Evolutionary conservation across 2,888 invertebrate genomes (phyloP).

Genomic region (Drosophila demipolita): DNA sequence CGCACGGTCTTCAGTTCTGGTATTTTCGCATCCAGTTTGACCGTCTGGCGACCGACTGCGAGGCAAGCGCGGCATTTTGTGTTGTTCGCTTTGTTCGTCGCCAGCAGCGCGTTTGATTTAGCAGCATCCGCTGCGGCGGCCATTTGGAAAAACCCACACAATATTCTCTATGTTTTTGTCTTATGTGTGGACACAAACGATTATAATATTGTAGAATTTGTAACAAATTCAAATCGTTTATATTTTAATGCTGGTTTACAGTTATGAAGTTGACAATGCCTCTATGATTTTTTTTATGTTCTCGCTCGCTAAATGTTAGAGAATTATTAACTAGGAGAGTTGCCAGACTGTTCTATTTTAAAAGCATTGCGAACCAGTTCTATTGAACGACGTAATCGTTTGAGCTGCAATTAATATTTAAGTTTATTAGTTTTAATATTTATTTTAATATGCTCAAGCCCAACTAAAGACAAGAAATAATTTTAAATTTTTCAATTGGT

Average conservation of each 20-base stretch:
- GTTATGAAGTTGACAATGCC: constrained; percentile 16
- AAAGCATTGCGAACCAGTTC: constrained; percentile 10
- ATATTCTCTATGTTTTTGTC: neutral
- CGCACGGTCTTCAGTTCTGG: constrained; percentile 61
- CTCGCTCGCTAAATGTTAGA: constrained; percentile 31
- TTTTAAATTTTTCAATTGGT: no score
- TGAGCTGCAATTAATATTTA: neutral
- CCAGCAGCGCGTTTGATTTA: constrained; percentile 48
- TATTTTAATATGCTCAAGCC: neutral
- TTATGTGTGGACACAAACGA: neutral
- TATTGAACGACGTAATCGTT: neutral
- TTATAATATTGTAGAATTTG: neutral
- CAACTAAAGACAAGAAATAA: neutral
- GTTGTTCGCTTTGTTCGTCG: constrained; percentile 63
- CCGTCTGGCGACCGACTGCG: constrained; percentile 62
- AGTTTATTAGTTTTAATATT: neutral
- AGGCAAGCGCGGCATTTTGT: constrained; percentile 77
- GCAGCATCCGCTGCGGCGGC: constrained; percentile 61
- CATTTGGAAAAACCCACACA: constrained; percentile 19
- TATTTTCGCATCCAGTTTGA: constrained; percentile 57
- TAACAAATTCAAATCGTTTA: constrained; percentile 2
- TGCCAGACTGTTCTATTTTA: neutral
- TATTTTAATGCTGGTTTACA: constrained; percentile 3
- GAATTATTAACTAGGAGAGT: constrained; percentile 14
- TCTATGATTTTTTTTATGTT: constrained; percentile 22